Base-by-base conservation (phyloP, 2,888 invertebrate genomes). In the Aporophyla lueneburgensis region DNA sequence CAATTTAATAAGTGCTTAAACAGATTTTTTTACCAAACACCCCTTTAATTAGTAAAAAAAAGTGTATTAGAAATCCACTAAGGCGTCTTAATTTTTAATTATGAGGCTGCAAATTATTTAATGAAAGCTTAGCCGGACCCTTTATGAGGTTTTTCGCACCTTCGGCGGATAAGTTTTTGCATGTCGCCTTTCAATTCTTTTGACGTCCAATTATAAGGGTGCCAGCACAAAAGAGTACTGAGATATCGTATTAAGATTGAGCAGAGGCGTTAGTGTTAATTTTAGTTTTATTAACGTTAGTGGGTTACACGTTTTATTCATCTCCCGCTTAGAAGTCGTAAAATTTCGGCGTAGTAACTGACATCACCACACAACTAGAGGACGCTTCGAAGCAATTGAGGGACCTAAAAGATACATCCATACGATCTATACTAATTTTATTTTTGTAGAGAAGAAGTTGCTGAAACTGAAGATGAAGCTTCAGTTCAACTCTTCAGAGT, bases 11-110 rank as follows among this genome's bases (percentile, higher is more conserved):
- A 94, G 91, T 89, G 93, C 92, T 87, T 89, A 87, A 93, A 93
- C 91, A 82, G 33, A 61, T 69, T 87, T 86, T n/a, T 88, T 86
- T 87, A 78, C 77, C 76, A 68, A 46, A 83, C 53, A 40, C 83
- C 88, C 89, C 87, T 88, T 84, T 76, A 85, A 88, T 86, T 83
- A 82, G 80, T 62, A 84, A 91, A 89, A 89, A 88, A 89, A 88
- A 80, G 76, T 72, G 78, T 76, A 94, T 93, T 93, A 92, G 91
- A 93, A 92, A 93, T 89, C 88, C 87, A 89, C 86, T 91, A 91
- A 91, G 90, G 87, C 83, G 87, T 89, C 90, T 90, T 94, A 96
- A 96, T 96, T 96, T 95, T 93, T 96, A 96, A 96, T 96, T 92
- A 93, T 86, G 88, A 83, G 85, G 81, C 87, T 81, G 85, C 82